These are phyloP conservation scores for Bos taurus DNA, from an alignment of 2,113 vertebrate species.

Conservation along the genomic window DNA sequence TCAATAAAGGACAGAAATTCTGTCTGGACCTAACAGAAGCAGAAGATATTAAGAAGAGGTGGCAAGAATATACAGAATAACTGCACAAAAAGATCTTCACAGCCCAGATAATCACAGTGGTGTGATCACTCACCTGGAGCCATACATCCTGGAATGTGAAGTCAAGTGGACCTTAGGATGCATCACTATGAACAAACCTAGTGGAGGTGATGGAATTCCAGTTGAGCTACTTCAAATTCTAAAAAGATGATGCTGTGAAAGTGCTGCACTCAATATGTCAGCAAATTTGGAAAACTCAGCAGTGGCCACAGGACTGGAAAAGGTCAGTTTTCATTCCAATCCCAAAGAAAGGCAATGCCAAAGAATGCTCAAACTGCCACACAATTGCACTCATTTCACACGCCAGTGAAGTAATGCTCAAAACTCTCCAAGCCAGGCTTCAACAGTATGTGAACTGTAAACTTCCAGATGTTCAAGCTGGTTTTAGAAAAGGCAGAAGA, in stretches of 20 bases:
- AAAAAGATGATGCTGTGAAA: neutral
- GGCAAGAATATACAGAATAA: neutral
- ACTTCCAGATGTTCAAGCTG: neutral
- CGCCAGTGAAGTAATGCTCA: neutral
- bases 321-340: neutral
- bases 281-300: neutral
- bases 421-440: neutral
- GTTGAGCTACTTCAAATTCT: neutral
- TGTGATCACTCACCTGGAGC: neutral
- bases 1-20: neutral
- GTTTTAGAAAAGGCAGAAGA: neutral
- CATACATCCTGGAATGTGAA: neutral
- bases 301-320: neutral
- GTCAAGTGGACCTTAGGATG: neutral
- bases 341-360: neutral
- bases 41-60: neutral
- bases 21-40: neutral
- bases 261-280: neutral
- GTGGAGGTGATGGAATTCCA: neutral
- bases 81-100: neutral
- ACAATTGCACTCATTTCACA: neutral
- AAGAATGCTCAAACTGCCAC: neutral
- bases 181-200: neutral
- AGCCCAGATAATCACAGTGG: neutral
- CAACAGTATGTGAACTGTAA: neutral